phyloP scores from a whole-genome alignment of 64 coral and sea anemone genomes.

The Porites australiensis region DNA sequence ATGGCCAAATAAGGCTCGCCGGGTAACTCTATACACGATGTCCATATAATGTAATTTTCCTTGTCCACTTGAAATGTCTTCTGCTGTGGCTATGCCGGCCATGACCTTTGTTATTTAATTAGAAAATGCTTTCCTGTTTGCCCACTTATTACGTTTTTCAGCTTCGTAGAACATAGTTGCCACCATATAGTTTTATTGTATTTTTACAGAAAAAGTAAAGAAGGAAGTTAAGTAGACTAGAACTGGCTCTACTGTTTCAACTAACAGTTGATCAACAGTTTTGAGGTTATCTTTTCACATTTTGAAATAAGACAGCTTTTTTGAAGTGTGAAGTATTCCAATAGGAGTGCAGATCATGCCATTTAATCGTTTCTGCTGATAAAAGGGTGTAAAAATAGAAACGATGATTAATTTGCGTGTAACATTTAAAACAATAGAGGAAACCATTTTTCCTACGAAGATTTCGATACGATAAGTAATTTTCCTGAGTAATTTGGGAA shows the following conservation, averaged over 20 bases:
- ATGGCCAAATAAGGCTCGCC: too few relatives aligned
- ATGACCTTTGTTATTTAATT: conserved; percentile 6
- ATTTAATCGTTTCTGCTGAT: conserved; percentile 32
- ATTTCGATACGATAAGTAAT: conserved; percentile 2
- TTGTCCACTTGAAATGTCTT: too few relatives aligned
- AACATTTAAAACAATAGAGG: not conserved
- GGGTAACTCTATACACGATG: too few relatives aligned
- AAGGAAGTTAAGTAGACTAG: too few relatives aligned
- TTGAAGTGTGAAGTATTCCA: conserved; percentile 25
- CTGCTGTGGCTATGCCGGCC: too few relatives aligned
- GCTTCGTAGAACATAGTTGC: not conserved
- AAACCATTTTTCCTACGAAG: not conserved
- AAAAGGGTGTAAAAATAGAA: conserved; percentile 18
- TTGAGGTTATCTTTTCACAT: not conserved
- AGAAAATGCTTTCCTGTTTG: conserved; percentile 1
- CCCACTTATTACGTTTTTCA: not conserved
- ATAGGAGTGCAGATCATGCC: not conserved
- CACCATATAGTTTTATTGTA: not conserved
- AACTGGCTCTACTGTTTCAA: not conserved
- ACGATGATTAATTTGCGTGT: conserved; percentile 6
- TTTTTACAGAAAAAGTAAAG: too few relatives aligned
- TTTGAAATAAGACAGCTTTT: conserved; percentile 25
- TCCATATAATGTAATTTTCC: too few relatives aligned
- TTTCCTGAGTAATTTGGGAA: not conserved
- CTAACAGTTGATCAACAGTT: not conserved